Evolutionary conservation across 2,888 invertebrate species (phyloP).

Genomic region (Spodoptera picta): DNA sequence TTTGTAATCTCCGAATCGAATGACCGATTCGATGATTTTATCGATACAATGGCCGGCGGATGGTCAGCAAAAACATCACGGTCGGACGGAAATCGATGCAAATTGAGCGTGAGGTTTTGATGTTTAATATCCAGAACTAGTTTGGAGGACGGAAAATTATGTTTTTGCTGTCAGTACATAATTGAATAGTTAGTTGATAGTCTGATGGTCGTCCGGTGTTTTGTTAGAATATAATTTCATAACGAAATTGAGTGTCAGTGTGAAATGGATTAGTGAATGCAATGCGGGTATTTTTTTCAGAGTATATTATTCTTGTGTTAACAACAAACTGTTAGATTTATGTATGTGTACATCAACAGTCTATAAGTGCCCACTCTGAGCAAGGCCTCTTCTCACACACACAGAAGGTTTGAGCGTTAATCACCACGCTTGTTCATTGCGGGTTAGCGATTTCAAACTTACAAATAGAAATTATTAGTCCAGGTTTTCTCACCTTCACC

Average conservation of each 20-base stretch:
- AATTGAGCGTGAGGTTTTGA: slow-evolving; percentile 57
- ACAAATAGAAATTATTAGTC: too few relatives aligned
- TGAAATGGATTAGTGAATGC: slow-evolving; percentile 18
- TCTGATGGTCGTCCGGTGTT: slow-evolving; percentile 10
- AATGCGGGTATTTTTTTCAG: not conserved
- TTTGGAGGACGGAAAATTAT: slow-evolving; percentile 45
- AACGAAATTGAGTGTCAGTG: slow-evolving; percentile 12
- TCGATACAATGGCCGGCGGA: slow-evolving; percentile 65
- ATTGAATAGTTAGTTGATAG: slow-evolving; percentile 35
- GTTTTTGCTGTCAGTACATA: slow-evolving; percentile 39
- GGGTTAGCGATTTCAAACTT: too few relatives aligned
- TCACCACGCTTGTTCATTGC: too few relatives aligned
- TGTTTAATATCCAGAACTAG: slow-evolving; percentile 55
- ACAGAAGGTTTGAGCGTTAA: too few relatives aligned
- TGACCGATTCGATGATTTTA: slow-evolving; percentile 60
- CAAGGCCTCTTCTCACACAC: too few relatives aligned
- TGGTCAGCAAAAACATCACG: slow-evolving; percentile 58
- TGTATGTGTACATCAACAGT: not conserved
- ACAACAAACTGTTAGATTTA: slow-evolving; percentile 1
- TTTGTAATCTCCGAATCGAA: slow-evolving; percentile 60
- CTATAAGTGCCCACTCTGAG: too few relatives aligned
- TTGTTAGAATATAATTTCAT: slow-evolving; percentile 20
- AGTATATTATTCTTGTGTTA: not conserved
- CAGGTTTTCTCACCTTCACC: too few relatives aligned
- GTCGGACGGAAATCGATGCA: slow-evolving; percentile 54